Percentiles rank a stretch among this genome's conserved stretches.
Evolutionary conservation across 2,888 invertebrate species (phyloP).

Genomic region (Phengaris arion): DNA sequence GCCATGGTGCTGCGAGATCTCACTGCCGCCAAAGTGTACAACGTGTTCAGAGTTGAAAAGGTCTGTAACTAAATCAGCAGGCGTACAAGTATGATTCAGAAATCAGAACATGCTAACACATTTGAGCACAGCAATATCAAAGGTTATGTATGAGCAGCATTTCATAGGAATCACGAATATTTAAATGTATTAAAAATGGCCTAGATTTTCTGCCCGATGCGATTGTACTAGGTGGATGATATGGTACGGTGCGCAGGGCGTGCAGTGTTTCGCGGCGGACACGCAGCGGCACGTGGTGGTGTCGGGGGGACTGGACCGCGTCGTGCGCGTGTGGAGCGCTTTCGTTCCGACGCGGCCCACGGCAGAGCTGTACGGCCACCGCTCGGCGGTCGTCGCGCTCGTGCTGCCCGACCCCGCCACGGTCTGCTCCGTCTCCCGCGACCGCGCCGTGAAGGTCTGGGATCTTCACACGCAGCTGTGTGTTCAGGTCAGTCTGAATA

Average conservation of each 20-base stretch:
- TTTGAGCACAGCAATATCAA: no score
- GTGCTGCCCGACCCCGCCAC: constrained; percentile 83
- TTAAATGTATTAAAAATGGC: no score
- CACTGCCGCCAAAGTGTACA: constrained; percentile 74
- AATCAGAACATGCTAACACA: no score
- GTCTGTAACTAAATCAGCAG: constrained; percentile 41
- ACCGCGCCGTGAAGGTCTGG: constrained; percentile 88
- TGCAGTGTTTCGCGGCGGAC: constrained; percentile 81
- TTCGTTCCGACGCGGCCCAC: constrained; percentile 85
- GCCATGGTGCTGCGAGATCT: constrained; percentile 83
- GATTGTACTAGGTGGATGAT: no score
- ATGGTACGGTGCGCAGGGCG: constrained; percentile 65
- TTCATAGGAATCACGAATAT: no score
- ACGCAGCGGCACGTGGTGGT: constrained; percentile 80
- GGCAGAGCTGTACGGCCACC: constrained; percentile 83
- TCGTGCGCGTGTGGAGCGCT: constrained; percentile 88
- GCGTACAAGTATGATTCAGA: no score
- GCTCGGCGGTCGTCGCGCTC: constrained; percentile 82
- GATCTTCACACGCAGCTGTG: constrained; percentile 83
- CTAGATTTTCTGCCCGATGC: no score
- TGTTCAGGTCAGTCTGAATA: constrained; percentile 74
- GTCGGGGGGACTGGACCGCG: constrained; percentile 88
- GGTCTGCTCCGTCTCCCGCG: constrained; percentile 85
- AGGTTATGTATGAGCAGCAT: no score
- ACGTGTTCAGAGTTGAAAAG: constrained; percentile 79